phyloP scores from a whole-genome alignment of 2,797 vertebrate species.

The Oreochromis grahami region DNA sequence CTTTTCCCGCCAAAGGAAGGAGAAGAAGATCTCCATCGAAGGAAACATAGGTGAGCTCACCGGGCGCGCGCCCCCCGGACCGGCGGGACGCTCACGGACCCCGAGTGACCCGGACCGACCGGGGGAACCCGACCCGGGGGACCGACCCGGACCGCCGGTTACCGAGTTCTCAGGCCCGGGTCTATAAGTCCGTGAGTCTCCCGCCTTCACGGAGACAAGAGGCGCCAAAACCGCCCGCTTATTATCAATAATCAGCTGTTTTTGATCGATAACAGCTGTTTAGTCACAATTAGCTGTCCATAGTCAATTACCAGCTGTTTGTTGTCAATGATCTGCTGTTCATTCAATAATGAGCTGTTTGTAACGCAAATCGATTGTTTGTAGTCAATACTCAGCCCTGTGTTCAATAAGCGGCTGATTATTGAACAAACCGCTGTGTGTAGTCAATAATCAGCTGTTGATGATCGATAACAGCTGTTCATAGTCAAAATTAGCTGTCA shows the following conservation, averaged over 20 bases:
- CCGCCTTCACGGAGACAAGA: not conserved
- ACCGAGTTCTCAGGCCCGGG: not conserved
- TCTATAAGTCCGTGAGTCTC: not conserved
- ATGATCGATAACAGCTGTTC: not conserved
- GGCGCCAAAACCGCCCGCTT: not conserved
- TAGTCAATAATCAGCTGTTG: not conserved
- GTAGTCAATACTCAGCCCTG: not conserved
- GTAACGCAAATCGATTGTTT: not conserved
- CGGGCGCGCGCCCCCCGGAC: not conserved
- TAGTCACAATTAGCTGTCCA: not conserved
- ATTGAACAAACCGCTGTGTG: too few relatives aligned
- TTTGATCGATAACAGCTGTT: not conserved
- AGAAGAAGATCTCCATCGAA: constrained; percentile 80
- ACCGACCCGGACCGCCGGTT: not conserved
- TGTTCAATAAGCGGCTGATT: not conserved
- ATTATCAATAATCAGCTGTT: not conserved
- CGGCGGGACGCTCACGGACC: not conserved
- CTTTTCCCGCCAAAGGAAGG: constrained; percentile 69
- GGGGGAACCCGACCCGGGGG: rapidly evolving
- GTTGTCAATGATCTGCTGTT: too few relatives aligned
- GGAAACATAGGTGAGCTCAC: constrained; percentile 83
- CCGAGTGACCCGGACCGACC: not conserved
- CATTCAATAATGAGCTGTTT: not conserved
- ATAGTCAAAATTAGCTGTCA: not conserved
- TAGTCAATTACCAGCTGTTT: not conserved